Conservation (phyloP, 2,797 vertebrate genomes). For the Pantherophis alleghaniensis region DNA sequence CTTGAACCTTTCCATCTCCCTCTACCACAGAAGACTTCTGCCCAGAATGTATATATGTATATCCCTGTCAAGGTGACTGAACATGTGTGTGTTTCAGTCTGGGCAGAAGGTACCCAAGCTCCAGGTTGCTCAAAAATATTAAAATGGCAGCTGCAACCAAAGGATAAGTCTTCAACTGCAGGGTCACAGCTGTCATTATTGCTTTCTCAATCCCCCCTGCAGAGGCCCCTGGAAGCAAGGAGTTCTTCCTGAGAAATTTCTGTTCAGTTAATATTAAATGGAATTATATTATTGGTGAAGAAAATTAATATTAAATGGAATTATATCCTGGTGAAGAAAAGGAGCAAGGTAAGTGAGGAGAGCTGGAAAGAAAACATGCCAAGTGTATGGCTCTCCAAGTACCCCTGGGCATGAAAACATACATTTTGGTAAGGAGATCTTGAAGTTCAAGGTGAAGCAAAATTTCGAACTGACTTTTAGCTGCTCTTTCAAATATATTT, state of each 20-base stretch:
- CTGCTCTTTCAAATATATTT: neutral
- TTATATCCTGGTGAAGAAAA: neutral
- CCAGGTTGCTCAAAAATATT: neutral
- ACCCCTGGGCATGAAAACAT: neutral
- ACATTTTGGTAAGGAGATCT: neutral
- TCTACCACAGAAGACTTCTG: neutral
- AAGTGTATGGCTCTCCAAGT: neutral
- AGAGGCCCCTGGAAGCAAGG: neutral
- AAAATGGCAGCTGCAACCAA: neutral
- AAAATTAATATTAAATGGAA: neutral
- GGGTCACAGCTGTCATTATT: neutral
- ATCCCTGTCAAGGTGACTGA: neutral
- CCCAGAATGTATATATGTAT: neutral
- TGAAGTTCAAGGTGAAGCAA: neutral
- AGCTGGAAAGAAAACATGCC: neutral
- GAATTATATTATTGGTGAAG: neutral
- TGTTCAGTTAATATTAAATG: neutral
- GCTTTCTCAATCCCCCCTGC: neutral
- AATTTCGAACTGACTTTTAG: neutral
- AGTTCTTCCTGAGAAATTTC: neutral
- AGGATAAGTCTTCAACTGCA: neutral
- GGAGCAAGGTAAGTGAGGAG: neutral
- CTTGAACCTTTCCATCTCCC: neutral
- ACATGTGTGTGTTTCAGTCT: neutral
- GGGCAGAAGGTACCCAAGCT: neutral